phyloP scores from a whole-genome alignment of 2,797 vertebrate species.

The Syngnathus acus region DNA sequence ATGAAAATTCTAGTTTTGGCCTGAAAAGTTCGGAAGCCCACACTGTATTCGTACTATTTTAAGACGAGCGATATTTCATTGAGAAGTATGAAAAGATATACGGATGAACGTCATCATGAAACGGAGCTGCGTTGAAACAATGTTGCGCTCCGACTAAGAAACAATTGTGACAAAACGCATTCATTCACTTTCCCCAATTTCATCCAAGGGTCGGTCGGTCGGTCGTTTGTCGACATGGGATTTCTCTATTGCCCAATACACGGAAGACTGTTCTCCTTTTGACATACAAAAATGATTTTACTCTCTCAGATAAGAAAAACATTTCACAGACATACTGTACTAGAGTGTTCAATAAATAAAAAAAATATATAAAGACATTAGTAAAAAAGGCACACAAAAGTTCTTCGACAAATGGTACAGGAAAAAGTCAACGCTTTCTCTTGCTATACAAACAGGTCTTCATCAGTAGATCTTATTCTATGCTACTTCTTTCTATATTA shows the following conservation, averaged over 20 bases:
- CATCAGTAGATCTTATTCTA: conserved; percentile 75
- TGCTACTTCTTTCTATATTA: conserved; percentile 74
- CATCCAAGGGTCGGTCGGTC: conserved; percentile 52
- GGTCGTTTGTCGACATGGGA: conserved; percentile 62
- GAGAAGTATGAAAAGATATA: not conserved
- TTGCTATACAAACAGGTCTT: conserved; percentile 79
- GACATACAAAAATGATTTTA: conserved; percentile 74
- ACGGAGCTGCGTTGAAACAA: conserved; percentile 8
- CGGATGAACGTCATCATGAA: not conserved
- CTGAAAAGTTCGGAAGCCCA: conserved; percentile 27
- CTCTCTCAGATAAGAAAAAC: conserved; percentile 63
- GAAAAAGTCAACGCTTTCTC: conserved; percentile 84
- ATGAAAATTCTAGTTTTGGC: conserved; percentile 20
- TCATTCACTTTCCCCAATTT: conserved; percentile 29
- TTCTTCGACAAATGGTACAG: conserved; percentile 89
- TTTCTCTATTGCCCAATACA: conserved; percentile 84
- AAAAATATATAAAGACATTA: conserved; percentile 83
- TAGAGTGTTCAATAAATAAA: conserved; percentile 79
- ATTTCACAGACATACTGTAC: conserved; percentile 74
- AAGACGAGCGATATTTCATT: conserved; percentile 1
- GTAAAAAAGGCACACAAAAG: conserved; percentile 99
- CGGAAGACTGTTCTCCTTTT: conserved; percentile 86
- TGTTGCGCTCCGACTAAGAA: conserved; percentile 35
- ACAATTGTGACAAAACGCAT: conserved; percentile 3
- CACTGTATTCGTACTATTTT: conserved; percentile 32